Evolutionary conservation across 2,797 vertebrate genomes (phyloP).

Genomic region (Emydoidea blandingii): DNA sequence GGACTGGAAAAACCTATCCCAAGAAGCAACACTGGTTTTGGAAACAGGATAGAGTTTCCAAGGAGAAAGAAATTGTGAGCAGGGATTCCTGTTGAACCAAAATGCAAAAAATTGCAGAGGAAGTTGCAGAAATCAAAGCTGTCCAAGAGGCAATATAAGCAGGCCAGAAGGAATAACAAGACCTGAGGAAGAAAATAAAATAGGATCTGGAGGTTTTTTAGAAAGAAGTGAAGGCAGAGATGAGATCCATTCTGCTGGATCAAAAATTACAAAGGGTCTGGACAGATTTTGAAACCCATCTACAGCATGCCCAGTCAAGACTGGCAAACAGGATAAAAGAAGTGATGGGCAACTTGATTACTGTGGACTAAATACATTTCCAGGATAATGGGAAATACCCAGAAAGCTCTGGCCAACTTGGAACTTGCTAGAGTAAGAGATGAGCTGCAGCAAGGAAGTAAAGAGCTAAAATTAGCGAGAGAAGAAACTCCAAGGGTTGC

Average conservation of each 20-base stretch:
- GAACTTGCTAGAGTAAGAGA: not conserved
- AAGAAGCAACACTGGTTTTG: not conserved
- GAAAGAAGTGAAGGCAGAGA: not conserved
- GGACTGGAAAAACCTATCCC: not conserved
- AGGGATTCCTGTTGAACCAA: rapidly evolving
- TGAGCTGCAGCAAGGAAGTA: not conserved
- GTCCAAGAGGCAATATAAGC: not conserved
- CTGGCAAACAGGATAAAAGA: constrained; percentile 1
- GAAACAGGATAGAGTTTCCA: rapidly evolving
- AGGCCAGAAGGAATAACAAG: not conserved
- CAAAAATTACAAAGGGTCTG: not conserved
- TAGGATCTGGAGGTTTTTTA: not conserved
- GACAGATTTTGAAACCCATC: not conserved
- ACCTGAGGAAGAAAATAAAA: not conserved
- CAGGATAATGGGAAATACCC: not conserved
- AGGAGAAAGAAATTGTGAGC: not conserved
- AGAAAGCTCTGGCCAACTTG: not conserved
- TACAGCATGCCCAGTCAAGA: rapidly evolving
- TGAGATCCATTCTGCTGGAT: not conserved
- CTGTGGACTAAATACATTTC: not conserved
- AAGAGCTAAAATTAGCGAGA: not conserved
- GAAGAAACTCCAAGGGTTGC: not conserved
- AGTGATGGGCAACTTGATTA: not conserved
- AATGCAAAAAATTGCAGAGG: rapidly evolving
- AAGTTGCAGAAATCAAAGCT: not conserved